Evolutionary conservation across 2,888 invertebrate species (phyloP), one percentile per base, ranked within the genome.

Genomic region (Pollenia amentaria): DNA sequence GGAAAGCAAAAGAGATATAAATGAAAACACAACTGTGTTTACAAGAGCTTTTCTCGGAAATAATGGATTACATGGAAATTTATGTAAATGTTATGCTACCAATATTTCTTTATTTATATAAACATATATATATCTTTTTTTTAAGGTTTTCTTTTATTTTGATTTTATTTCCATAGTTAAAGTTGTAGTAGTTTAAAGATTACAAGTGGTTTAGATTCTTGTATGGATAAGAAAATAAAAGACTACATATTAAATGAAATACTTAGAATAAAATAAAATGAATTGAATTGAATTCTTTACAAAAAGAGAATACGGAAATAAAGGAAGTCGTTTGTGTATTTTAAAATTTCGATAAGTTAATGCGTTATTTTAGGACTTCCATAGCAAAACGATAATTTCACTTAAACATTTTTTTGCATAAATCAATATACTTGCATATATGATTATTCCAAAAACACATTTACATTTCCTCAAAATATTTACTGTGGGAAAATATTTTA

Each of bases 61-160:
- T 76, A 78, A 77, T 57, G 67, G 55, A 67, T 57, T 77, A 67
- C 77, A 46, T 77, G 38, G 18, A 77, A 57, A 77, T 77, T 67
- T 67, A 67, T 57, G 77, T 77, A 67, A 51, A 51, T 80, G 73
- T 81, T 65, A 44, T 57, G n/a, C n/a, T 38, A 69, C 38, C n/a
- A 48, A 38, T 48, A 51, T n/a, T 11, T 48, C 46, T 67, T 12
- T 65, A 67, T 67, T 29, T 6, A 29, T 29, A 29, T 29, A 29
- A 0, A 29, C 29, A 29, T 29, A 29, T 29, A 0, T 29, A 3
- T 29, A 6, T 29, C 6, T 21, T 46, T 64, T 44, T 12, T 21
- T 44, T 18, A 38, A 21, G 21, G 2, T 44, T 29, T 48, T 48
- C 48, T 18, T 67, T 18, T 46, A 29, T 48, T 38, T 3, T 29